phyloP scores from a whole-genome alignment of 2,888 invertebrate genomes.

The Andrena hattorfiana region DNA sequence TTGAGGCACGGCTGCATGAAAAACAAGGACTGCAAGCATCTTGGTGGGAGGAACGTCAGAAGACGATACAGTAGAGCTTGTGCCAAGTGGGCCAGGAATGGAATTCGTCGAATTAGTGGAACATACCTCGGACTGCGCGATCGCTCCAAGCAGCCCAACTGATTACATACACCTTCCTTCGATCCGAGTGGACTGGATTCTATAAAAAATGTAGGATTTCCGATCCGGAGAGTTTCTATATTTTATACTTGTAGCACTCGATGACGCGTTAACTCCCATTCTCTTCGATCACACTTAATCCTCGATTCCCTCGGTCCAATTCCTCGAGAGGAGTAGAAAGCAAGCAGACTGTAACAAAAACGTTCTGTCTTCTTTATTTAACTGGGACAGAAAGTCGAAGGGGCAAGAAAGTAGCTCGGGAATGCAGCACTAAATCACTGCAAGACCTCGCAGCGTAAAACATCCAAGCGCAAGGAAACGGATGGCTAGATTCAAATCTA shows the following conservation, averaged over 20 bases:
- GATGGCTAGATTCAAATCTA: slow-evolving; percentile 2
- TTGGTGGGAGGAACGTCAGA: neutral
- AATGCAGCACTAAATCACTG: slow-evolving; percentile 10
- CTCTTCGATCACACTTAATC: slow-evolving; percentile 11
- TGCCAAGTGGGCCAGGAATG: slow-evolving; percentile 20
- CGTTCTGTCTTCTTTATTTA: slow-evolving; percentile 19
- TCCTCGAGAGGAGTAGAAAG: neutral
- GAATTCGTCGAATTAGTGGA: slow-evolving; percentile 18
- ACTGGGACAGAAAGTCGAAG: neutral
- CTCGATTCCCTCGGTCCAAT: slow-evolving; percentile 31
- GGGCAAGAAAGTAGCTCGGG: neutral
- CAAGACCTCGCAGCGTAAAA: slow-evolving; percentile 28
- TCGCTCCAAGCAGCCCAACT: neutral
- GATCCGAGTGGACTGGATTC: neutral
- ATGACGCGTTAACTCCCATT: neutral
- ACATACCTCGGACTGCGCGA: neutral
- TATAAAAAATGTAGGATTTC: neutral
- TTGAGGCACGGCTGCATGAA: neutral
- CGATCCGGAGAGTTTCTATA: neutral
- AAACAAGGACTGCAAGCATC: neutral
- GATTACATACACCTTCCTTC: neutral
- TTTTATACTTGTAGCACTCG: neutral
- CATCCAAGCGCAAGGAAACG: neutral
- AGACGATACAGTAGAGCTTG: neutral
- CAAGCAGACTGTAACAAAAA: slow-evolving; percentile 36